phyloP scores from a whole-genome alignment of 2,888 invertebrate species.

The Sceliomorpha sp. region DNA sequence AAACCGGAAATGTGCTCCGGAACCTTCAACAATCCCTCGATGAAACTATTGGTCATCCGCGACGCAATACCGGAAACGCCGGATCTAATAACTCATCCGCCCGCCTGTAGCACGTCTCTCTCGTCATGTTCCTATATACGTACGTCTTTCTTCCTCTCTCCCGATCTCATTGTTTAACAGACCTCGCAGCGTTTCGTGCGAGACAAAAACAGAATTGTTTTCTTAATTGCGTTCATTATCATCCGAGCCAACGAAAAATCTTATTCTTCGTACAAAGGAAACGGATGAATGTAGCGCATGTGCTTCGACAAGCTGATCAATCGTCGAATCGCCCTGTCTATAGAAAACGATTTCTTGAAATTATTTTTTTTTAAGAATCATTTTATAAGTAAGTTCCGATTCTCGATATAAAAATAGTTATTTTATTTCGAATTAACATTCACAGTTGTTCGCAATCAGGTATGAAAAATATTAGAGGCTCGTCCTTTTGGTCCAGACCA shows the following conservation, averaged over 20 bases:
- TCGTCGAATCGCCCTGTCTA: no score
- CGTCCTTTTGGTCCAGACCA: no score
- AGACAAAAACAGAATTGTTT: slow-evolving; percentile 16
- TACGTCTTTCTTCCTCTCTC: slow-evolving; percentile 9
- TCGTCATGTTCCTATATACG: slow-evolving; percentile 43
- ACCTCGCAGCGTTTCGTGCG: not conserved
- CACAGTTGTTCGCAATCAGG: no score
- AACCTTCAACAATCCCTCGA: slow-evolving; percentile 81
- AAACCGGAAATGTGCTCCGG: slow-evolving; percentile 81
- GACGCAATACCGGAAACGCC: slow-evolving; percentile 79
- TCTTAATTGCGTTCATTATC: slow-evolving; percentile 24
- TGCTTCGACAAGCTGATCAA: slow-evolving; percentile 12
- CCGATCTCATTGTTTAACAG: not conserved
- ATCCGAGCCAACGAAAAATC: not conserved
- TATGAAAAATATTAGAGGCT: no score
- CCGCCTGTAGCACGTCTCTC: slow-evolving; percentile 63
- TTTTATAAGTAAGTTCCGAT: no score
- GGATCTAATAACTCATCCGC: slow-evolving; percentile 80
- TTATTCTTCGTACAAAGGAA: slow-evolving; percentile 2
- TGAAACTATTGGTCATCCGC: slow-evolving; percentile 81
- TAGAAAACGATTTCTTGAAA: no score
- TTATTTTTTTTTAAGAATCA: no score
- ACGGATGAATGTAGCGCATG: not conserved
- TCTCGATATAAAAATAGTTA: no score
- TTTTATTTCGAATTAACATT: no score